Conservation (phyloP, 2,797 vertebrate species). For the Otolemur crassicaudatus region DNA sequence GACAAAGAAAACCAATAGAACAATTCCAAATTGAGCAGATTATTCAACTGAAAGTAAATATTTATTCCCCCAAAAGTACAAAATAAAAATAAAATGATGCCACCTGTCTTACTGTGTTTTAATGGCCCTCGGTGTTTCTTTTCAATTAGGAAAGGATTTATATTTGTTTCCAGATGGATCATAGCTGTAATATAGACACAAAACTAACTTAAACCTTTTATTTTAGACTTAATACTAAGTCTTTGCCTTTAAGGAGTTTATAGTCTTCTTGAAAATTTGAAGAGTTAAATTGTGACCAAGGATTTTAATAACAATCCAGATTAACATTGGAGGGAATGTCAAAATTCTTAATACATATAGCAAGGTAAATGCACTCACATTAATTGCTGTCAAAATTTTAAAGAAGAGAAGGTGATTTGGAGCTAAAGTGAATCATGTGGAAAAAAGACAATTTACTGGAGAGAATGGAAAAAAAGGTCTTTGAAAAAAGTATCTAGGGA, state of each 20-base stretch:
- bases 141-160: neutral
- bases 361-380: neutral
- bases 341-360: neutral
- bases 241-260: neutral
- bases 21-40: neutral
- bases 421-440: neutral
- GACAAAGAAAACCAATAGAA: neutral
- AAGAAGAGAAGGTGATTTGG: neutral
- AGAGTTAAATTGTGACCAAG: constrained; percentile 22
- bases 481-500: neutral
- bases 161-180: neutral
- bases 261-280: neutral
- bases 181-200: neutral
- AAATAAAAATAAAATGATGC: neutral
- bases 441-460: neutral
- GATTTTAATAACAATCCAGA: constrained; percentile 22
- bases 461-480: neutral
- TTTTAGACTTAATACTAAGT: neutral
- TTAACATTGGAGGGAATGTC: neutral
- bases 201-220: neutral
- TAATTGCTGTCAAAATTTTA: constrained; percentile 17
- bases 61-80: too few species aligned
- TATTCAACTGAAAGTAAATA: neutral
- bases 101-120: neutral
- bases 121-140: neutral